These are phyloP conservation scores for Tetraodon nigroviridis DNA, from an alignment of 2,113 vertebrate genomes.

Conservation along the genomic window DNA sequence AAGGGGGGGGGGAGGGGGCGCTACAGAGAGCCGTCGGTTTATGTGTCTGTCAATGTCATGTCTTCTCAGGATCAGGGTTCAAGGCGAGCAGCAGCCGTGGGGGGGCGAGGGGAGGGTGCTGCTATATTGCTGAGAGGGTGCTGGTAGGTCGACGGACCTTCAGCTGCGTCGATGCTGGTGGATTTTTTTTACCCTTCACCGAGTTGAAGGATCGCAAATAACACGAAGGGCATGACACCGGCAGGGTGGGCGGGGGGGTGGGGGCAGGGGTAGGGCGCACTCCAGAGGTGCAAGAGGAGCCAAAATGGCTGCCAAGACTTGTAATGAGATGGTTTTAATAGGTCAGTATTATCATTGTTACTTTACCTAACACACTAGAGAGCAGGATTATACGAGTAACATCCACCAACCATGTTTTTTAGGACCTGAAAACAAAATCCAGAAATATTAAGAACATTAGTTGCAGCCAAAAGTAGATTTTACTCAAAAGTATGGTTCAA, in stretches of 20 bases:
- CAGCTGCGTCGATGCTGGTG: conserved; percentile 29
- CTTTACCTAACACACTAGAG: no score
- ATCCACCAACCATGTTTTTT: no score
- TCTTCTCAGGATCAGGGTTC: conserved; percentile 64
- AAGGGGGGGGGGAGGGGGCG: background rate
- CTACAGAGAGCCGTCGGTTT: conserved; percentile 48
- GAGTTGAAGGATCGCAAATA: conserved; percentile 37
- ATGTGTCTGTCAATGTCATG: conserved; percentile 68
- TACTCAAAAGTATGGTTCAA: no score
- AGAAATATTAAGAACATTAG: no score
- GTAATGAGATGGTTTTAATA: no score
- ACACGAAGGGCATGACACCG: conserved; percentile 20
- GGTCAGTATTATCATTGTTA: no score
- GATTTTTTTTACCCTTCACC: conserved; percentile 40
- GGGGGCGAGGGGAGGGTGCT: conserved; percentile 27
- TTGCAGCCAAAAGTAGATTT: no score
- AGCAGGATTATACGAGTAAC: no score
- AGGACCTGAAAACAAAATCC: no score
- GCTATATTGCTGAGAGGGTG: conserved; percentile 51
- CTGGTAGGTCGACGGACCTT: conserved; percentile 53
- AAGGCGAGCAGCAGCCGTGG: conserved; percentile 48
- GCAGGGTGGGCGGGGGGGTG: conserved; percentile 8
- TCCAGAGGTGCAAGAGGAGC: no score
- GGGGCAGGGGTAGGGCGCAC: background rate
- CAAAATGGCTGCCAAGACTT: no score